Evolutionary conservation across 1,140 invertebrate species (phyloP), one percentile per base, ranked within the genome.

Genomic region (Drosophila sproati): DNA sequence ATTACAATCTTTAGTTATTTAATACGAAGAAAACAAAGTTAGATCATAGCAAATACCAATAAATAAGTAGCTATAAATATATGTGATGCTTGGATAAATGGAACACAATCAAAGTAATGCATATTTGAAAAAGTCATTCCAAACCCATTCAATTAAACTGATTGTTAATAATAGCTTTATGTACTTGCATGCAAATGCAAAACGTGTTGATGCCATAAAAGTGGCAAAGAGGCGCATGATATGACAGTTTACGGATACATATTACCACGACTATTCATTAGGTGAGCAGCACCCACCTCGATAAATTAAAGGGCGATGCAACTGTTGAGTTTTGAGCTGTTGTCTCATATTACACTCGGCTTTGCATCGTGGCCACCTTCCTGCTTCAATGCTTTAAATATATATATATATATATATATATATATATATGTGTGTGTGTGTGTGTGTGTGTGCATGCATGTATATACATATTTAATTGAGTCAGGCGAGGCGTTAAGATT

Each of bases 401-500:
- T 20, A 20, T 20, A 20, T 20, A 20, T 20, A 2, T 20, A 1
- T 28, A 12, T 12, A 1, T 20, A 20, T 20, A 20, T 20, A 20
- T 20, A 20, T 20, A 20, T 20, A 2, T 20, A 1, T 28, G 20
- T 41, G 4, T 45, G n/a, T 55, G 12, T 55, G 28, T 55, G 28
- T 5, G 32, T 54, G 31, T 35, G 12, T 51, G 31, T 35, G 12
- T 51, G 31, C 32, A 12, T 45, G 28, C 43, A 32, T 59, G 20
- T 31, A 12, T 28, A n/a, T 50, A 5, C 5, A 35, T 10, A 37
- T 37, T 73, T 61, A 73, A 73, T 73, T 68, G 71, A 73, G 71
- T 68, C 64, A 73, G 64, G 56, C 64, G 56, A 73, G 63, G 71
- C 70, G 63, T 73, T 56, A 76, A 71, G 80, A 82, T 83, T 83